phyloP scores from a whole-genome alignment of 2,888 invertebrate genomes.

The Cerastis rubricosa region DNA sequence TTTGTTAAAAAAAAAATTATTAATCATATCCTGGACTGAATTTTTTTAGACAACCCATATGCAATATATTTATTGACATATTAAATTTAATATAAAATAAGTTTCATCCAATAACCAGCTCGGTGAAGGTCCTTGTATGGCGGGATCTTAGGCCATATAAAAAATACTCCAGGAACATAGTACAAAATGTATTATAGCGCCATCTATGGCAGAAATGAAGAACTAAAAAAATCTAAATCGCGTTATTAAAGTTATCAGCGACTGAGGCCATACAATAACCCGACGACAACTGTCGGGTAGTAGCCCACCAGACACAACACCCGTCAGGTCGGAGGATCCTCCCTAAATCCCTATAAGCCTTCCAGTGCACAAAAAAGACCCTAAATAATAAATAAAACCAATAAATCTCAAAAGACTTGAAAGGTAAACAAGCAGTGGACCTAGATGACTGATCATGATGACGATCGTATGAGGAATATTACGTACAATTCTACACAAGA shows the following conservation, averaged over 20 bases:
- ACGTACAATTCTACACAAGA: neutral
- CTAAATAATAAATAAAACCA: neutral
- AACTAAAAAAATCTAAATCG: neutral
- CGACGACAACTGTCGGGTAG: neutral
- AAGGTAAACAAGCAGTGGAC: neutral
- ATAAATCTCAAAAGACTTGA: neutral
- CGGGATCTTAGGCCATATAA: too few relatives aligned
- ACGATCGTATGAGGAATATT: neutral
- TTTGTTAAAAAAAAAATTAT: too few relatives aligned
- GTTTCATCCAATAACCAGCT: too few relatives aligned
- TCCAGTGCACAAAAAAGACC: neutral
- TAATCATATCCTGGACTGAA: too few relatives aligned
- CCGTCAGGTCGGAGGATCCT: neutral
- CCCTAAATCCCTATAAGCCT: neutral
- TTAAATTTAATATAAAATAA: too few relatives aligned
- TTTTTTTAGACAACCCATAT: too few relatives aligned
- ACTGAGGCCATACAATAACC: neutral
- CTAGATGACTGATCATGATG: neutral
- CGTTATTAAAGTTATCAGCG: neutral
- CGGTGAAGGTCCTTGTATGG: too few relatives aligned
- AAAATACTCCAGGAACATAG: too few relatives aligned
- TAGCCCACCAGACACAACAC: neutral
- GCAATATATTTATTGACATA: too few relatives aligned
- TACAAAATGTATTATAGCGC: neutral
- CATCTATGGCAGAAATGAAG: neutral